Percentiles rank a stretch among this genome's conserved stretches.
These are phyloP conservation scores for Syngnathus rostellatus DNA, from an alignment of 2,797 vertebrate genomes.

Conservation along the genomic window DNA sequence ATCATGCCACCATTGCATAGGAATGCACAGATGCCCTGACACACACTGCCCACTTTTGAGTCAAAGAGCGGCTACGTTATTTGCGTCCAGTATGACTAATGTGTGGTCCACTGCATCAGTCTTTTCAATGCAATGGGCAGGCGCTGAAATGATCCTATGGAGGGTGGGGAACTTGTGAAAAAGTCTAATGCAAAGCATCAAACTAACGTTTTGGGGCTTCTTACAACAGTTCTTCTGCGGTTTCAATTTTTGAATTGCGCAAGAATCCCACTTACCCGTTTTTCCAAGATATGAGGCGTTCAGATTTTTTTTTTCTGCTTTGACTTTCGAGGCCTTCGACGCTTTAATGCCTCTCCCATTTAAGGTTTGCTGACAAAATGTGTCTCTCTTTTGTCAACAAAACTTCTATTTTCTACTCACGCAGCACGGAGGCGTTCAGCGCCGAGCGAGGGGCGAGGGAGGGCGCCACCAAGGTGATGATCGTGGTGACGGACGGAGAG, in stretches of 20 bases:
- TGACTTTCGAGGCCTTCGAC: too few relatives aligned
- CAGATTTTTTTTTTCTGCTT: too few relatives aligned
- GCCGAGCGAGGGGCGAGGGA: constrained; percentile 73
- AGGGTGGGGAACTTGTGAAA: neutral
- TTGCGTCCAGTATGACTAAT: constrained; percentile 2
- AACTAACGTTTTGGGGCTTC: neutral
- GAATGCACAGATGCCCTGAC: constrained; percentile 48
- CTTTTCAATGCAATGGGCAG: neutral
- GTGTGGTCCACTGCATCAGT: neutral
- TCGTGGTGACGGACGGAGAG: constrained; percentile 93
- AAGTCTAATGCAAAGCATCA: neutral
- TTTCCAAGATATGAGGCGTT: too few relatives aligned
- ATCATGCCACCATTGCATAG: constrained; percentile 34
- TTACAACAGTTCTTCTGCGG: neutral
- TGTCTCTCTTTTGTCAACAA: neutral
- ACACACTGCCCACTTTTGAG: constrained; percentile 17
- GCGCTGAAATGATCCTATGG: neutral
- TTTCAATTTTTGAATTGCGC: neutral
- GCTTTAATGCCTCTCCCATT: too few relatives aligned
- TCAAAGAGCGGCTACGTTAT: neutral
- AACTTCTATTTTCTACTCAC: constrained; percentile 1
- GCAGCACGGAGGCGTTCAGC: constrained; percentile 87
- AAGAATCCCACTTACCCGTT: too few relatives aligned
- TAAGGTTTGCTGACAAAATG: neutral
- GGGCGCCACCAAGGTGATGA: constrained; percentile 83